These are phyloP conservation scores for Hartigia nigra DNA, from an alignment of 2,888 invertebrate species.

Conservation along the genomic window DNA sequence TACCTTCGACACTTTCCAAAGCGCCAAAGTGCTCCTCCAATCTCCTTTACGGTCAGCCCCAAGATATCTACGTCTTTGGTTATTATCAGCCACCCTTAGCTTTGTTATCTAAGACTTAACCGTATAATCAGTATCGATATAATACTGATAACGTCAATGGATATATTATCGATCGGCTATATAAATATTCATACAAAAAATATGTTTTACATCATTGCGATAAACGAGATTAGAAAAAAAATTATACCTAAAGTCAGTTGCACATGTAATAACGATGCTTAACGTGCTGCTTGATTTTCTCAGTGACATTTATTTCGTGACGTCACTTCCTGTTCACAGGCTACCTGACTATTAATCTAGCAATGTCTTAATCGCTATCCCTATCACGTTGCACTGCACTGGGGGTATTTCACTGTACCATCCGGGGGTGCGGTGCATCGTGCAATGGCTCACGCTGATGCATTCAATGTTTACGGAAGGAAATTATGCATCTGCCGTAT, in stretches of 20 bases:
- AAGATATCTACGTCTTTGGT: not conserved
- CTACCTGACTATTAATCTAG: not conserved
- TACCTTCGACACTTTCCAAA: not conserved
- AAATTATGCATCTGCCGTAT: slow-evolving; percentile 50
- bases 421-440: not conserved
- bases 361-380: not conserved
- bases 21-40: not conserved
- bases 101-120: not conserved
- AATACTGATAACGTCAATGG: not conserved
- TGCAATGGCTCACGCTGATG: not conserved
- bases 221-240: no score
- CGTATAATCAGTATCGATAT: not conserved
- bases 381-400: not conserved
- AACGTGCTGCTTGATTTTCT: not conserved
- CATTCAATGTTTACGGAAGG: not conserved
- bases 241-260: no score
- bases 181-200: no score
- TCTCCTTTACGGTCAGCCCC: not conserved
- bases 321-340: not conserved
- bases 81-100: not conserved
- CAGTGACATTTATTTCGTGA: not conserved
- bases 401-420: not conserved
- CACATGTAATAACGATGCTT: no score
- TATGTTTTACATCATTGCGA: no score
- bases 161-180: not conserved